phyloP scores from a whole-genome alignment of 2,113 vertebrate genomes.

The Stercorarius parasiticus region DNA sequence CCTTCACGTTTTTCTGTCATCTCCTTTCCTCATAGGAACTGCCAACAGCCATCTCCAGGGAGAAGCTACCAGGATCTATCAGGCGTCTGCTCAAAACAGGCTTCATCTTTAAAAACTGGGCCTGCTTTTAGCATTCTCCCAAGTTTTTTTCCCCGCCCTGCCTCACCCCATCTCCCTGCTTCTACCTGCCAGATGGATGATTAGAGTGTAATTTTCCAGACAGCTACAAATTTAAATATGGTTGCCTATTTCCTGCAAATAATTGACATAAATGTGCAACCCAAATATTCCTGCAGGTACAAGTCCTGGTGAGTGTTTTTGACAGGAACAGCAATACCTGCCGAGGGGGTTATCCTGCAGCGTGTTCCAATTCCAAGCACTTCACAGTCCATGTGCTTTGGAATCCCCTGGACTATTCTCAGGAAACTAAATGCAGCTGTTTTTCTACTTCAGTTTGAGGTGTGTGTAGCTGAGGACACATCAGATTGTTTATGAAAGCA shows the following conservation, averaged over 20 bases:
- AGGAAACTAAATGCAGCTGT: background rate
- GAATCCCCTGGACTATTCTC: background rate
- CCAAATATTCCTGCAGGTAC: background rate
- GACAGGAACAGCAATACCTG: background rate
- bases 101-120: background rate
- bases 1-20: background rate
- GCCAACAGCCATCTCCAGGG: background rate
- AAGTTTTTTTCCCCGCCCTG: background rate
- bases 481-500: background rate
- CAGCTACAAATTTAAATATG: background rate
- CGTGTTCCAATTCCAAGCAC: fast-evolving
- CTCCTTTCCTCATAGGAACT: background rate
- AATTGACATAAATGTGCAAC: background rate
- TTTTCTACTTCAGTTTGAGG: background rate
- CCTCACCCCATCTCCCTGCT: background rate
- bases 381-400: background rate
- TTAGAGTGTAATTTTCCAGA: background rate
- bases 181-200: background rate
- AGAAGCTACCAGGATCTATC: background rate
- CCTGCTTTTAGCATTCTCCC: background rate
- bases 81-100: background rate
- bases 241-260: background rate
- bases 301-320: background rate
- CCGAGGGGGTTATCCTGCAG: background rate
- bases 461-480: background rate